These are phyloP conservation scores for Drosophila rubida DNA, from an alignment of 2,888 invertebrate genomes.

Conservation along the genomic window DNA sequence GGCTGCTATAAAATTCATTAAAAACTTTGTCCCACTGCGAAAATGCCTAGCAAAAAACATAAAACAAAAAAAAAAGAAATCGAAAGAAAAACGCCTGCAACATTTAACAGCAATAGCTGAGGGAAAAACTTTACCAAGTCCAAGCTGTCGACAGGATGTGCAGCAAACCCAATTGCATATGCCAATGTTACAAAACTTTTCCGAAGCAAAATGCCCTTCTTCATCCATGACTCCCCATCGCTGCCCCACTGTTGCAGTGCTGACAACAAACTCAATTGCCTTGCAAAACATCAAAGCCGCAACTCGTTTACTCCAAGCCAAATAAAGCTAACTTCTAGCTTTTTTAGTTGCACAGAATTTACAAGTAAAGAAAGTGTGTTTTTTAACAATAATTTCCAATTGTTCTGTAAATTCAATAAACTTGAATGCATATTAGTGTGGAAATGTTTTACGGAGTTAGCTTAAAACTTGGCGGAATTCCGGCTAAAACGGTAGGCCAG, in stretches of 20 bases:
- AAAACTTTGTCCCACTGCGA: constrained; percentile 62
- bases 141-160: constrained; percentile 80
- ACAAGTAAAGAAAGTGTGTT: too few species aligned
- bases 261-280: constrained; percentile 42
- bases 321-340: constrained; percentile 1
- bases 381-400: too few species aligned
- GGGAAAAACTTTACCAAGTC: constrained; percentile 72
- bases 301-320: neutral
- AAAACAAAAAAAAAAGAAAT: constrained; percentile 41
- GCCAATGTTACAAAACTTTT: constrained; percentile 75
- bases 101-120: constrained; percentile 67
- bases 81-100: constrained; percentile 55
- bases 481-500: constrained; percentile 3
- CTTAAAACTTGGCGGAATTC: neutral
- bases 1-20: constrained; percentile 80
- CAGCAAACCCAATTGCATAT: constrained; percentile 80
- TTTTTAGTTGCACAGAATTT: neutral
- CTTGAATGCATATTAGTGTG: neutral
- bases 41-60: constrained; percentile 30
- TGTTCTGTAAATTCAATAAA: too few species aligned
- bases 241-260: constrained; percentile 40
- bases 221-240: neutral
- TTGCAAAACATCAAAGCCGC: constrained; percentile 9
- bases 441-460: neutral
- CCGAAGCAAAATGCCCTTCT: constrained; percentile 29